Percentiles rank a stretch among this genome's conserved stretches.
These are phyloP conservation scores for Characodon lateralis DNA, from an alignment of 2,797 vertebrate genomes.

Conservation along the genomic window DNA sequence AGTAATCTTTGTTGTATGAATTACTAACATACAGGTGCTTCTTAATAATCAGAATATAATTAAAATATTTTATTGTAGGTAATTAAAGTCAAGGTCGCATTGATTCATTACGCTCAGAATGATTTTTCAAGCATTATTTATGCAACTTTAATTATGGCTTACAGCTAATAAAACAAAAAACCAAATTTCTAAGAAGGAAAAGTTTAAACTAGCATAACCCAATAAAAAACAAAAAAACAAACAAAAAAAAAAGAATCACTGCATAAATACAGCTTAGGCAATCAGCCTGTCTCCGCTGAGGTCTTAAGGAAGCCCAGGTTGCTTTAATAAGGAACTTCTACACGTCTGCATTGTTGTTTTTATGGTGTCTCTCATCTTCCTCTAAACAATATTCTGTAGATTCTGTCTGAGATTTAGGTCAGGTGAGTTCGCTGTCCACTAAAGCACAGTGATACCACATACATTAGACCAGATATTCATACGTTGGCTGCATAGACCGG, in stretches of 20 bases:
- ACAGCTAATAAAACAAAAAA: no score
- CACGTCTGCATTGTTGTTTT: neutral
- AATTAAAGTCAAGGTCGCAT: neutral
- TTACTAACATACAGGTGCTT: neutral
- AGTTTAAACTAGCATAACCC: neutral
- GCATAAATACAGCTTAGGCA: neutral
- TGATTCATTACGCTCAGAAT: neutral
- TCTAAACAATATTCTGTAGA: neutral
- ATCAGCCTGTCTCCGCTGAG: neutral
- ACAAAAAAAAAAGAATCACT: neutral
- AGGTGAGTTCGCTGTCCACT: no score
- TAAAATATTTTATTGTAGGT: neutral
- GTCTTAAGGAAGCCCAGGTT: neutral
- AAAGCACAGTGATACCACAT: no score
- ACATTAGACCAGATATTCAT: no score
- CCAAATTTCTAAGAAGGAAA: no score
- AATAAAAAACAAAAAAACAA: neutral
- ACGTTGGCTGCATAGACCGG: no score
- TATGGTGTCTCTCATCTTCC: neutral
- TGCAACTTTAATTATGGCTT: no score
- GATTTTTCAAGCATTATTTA: no score
- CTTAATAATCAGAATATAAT: neutral
- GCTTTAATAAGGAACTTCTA: neutral
- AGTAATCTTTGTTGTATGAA: constrained; percentile 9
- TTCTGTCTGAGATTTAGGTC: no score